These are phyloP conservation scores for Erebia palarica DNA, from an alignment of 2,888 invertebrate species.

Conservation along the genomic window DNA sequence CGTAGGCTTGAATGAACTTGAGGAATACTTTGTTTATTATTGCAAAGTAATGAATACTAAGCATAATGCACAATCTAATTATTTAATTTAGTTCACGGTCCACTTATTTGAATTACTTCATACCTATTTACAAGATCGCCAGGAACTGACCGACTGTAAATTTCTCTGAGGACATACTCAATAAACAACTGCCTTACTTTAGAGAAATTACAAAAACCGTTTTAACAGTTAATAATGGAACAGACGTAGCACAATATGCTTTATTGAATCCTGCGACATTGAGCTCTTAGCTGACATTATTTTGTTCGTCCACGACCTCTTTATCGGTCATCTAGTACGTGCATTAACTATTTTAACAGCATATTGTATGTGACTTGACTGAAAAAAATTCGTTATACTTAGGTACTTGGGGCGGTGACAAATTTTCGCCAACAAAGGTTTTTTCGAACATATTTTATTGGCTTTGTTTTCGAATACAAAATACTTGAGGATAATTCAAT, in stretches of 20 bases:
- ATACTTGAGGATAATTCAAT: constrained; percentile 15
- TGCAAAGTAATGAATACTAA: not conserved
- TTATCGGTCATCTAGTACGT: constrained; percentile 77
- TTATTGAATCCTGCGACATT: constrained; percentile 57
- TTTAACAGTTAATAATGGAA: no score
- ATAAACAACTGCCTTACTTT: no score
- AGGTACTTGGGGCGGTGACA: constrained; percentile 19
- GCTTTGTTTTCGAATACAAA: constrained; percentile 23
- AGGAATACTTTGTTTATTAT: constrained; percentile 8
- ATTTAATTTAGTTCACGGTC: constrained; percentile 4
- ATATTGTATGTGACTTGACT: constrained; percentile 59
- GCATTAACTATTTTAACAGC: constrained; percentile 71
- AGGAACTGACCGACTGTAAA: no score
- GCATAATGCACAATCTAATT: not conserved
- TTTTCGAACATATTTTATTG: constrained; percentile 7
- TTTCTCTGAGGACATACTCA: no score
- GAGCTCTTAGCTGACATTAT: constrained; percentile 70
- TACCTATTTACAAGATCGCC: not conserved
- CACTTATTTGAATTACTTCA: not conserved
- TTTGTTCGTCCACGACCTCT: constrained; percentile 62
- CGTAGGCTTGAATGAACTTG: constrained; percentile 1
- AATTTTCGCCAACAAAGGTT: constrained; percentile 27
- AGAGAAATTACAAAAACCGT: no score
- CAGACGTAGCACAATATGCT: constrained; percentile 38
- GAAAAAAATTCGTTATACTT: constrained; percentile 23